Base-by-base conservation (phyloP, 1,140 invertebrate genomes). In the Heliconius hewitsoni region DNA sequence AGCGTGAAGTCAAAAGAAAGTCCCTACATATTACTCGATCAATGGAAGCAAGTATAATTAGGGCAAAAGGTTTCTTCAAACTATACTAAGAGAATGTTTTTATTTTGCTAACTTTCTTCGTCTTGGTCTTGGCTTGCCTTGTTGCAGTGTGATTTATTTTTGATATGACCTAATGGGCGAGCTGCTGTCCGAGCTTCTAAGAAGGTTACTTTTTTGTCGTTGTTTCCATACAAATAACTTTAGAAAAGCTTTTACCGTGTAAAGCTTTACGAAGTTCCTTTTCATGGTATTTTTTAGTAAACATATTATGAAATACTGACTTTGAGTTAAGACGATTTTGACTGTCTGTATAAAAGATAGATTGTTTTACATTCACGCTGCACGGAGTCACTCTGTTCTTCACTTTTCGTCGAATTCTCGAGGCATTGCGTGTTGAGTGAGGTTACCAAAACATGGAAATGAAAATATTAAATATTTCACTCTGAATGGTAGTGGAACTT, bases 161-260 rank as follows among this genome's bases (percentile, higher is more conserved):
- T 66, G 60, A 66, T 66, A 66, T 66, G 60, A 66, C 60, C 60
- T 66, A 66, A 66, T 66, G 60, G 60, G 23, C 60, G 60, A 66
- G 60, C n/a, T 66, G 60, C 60, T 66, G 60, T 66, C 11, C 23
- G 11, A 66, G 55, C 60, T 66, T 30, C 23, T 27, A 66, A 16
- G 23, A 27, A 66, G 60, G 60, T 66, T 30, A 27, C 27, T 66
- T 66, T 66, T 27, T 66, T 66, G 60, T 66, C n/a, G 9, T 66
- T 66, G 23, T 66, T 66, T 66, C 13, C 9, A 30, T 66, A 66
- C 23, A 66, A 66, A 66, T 16, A 66, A 27, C 19, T 66, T 66
- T 66, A 27, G n/a, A 66, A 66, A 66, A 66, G 60, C 60, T 66
- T 66, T 66, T 27, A 57, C 19, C 8, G 50, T 9, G 55, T 55